phyloP scores from a whole-genome alignment of 2,113 vertebrate species.

The Anarrhichthys ocellatus region DNA sequence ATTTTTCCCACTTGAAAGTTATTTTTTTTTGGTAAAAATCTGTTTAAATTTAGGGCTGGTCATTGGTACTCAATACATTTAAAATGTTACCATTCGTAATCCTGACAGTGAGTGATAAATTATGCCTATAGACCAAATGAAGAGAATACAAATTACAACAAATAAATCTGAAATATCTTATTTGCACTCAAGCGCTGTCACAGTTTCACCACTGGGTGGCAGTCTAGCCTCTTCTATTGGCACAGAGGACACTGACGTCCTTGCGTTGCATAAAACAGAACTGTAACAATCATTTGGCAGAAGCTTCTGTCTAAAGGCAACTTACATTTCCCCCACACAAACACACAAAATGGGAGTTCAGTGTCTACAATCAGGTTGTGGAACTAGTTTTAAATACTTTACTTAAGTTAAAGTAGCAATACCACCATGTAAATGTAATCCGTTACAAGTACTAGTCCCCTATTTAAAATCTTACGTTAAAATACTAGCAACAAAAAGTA shows the following conservation, averaged over 20 bases:
- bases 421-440: not conserved
- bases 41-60: too few relatives aligned
- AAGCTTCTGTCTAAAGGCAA: not conserved
- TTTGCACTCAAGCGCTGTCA: not conserved
- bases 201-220: constrained; percentile 38
- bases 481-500: not conserved
- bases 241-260: not conserved
- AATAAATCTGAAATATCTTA: not conserved
- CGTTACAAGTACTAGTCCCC: not conserved
- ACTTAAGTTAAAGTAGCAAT: not conserved
- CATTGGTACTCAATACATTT: too few relatives aligned
- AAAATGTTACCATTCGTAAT: too few relatives aligned
- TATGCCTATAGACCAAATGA: too few relatives aligned
- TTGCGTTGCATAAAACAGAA: too few relatives aligned
- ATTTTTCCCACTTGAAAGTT: too few relatives aligned
- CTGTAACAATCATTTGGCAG: too few relatives aligned
- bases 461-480: not conserved
- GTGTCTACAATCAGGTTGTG: not conserved
- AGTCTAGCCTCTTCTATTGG: constrained; percentile 3
- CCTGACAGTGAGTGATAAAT: too few relatives aligned
- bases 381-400: not conserved
- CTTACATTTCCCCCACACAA: not conserved
- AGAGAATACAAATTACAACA: too few relatives aligned
- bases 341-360: too few relatives aligned
- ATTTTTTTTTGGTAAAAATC: too few relatives aligned